Base-by-base conservation (phyloP, 2,888 invertebrate genomes). In the Coecobrya sp. region DNA sequence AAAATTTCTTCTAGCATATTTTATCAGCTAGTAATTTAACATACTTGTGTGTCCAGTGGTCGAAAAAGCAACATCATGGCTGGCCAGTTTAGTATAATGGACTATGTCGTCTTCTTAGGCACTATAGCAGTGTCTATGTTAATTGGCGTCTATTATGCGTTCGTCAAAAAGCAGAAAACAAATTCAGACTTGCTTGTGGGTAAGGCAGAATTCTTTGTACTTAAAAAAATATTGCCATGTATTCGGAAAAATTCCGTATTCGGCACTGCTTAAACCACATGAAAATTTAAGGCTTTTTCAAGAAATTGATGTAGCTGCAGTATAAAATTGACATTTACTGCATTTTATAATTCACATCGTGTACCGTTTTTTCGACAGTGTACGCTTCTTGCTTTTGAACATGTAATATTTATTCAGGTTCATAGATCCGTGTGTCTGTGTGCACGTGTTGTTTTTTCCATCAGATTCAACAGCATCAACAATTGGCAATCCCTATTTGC, bases 131-230 rank as follows among this genome's bases (percentile, higher is more conserved):
- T 95, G 7, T 96, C 96, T 7, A 93, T 95, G 10, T 94, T 95
- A 5, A 95, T 96, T 76, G 96, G 96, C 0, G 87, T 96, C 19
- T 95, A 95, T 93, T 95, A 95, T 95, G 96, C 97, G 95, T 96
- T 97, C 95, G 96, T 96, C 42, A 96, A 96, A 95, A 96, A 96
- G 94, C 96, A 96, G 95, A 97, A 94, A 96, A 97, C 95, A 5
- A 95, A 95, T 27, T 95, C 95, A 68, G 95, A 96, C 92, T 95
- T 95, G 76, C 95, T 96, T 25, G 95, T 96, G 65, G 96, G 95
- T 91, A 81, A 86, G 86, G 11, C n/a, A 55, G 13, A 70, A 36
- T n/a, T n/a, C n/a, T n/a, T n/a, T n/a, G n/a, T n/a, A 19, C 13
- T 4, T n/a, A 55, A 10, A 55, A 11, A n/a, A 73, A 55, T 42